Base-by-base conservation (phyloP, 2,797 vertebrate genomes). In the Danio aesculapii region DNA sequence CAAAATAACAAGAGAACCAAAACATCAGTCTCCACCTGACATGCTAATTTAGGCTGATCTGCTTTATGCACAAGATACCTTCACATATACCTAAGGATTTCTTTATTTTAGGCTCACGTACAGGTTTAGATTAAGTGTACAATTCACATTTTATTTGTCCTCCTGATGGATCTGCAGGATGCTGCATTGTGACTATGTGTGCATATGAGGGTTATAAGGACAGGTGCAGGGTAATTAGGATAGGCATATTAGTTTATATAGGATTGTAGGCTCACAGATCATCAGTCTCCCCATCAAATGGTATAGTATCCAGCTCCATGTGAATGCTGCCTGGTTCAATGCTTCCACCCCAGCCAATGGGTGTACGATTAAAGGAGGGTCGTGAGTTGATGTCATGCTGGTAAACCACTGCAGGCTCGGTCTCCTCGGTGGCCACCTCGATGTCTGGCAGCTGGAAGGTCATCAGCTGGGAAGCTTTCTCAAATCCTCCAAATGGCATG, bases 341-440 rank as follows among this genome's bases (percentile, higher is more conserved):
- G 52, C 95, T 97, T 85, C 96, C 93, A 93, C 96, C 91, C 98
- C 98, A 99, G 76, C 97, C 97, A 78, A 99, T 97, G 58, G 98
- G 98, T 87, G 98, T 99, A 90, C 97, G 96, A 92, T 99, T 99
- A 91, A 99, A 99, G 84, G 96, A 98, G 86, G 97, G 98, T 87
- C 98, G 95, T 81, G 96, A 95, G 89, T 89, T 91, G 74, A 96
- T 91, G 70, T 96, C 96, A 41, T 96, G 95, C 70, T 96, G 96
- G 91, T 96, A 98, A 88, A 98, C 94, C 88, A 96, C 86, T 39
- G 95, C 82, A 10, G 94, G 95, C 88, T 98, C 96, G 57, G 92
- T 93, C 85, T 97, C 94, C 87, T 94, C 81, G 86, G 94, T 93
- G 66, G 92, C 92, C 81, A 91, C 81, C 81, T 98, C 95, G 61